phyloP scores from a whole-genome alignment of 2,888 invertebrate genomes.

The Drosophila multiciliata region DNA sequence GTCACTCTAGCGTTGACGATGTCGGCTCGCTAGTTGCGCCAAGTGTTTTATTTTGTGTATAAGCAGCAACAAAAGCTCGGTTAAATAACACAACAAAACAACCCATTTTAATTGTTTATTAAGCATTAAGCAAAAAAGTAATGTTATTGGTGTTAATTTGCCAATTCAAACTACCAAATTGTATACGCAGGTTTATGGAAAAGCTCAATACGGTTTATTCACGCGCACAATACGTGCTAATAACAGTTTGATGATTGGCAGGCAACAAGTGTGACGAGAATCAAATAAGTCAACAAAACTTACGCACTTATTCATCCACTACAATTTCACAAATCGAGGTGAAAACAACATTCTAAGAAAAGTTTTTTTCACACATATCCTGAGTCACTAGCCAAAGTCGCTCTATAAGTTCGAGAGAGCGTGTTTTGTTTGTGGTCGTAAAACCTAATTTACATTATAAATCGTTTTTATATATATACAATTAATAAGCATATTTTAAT shows the following conservation, averaged over 20 bases:
- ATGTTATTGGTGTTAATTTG: conserved; percentile 30
- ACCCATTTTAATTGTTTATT: background rate
- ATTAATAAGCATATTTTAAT: background rate
- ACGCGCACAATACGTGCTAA: conserved; percentile 68
- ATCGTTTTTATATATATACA: background rate
- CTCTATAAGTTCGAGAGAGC: background rate
- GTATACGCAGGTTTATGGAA: conserved; percentile 15
- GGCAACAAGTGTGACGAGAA: conserved; percentile 63
- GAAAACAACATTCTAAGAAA: conserved; percentile 36
- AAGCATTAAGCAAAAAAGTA: conserved; percentile 6
- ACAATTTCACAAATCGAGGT: conserved; percentile 59
- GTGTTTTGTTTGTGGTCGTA: background rate
- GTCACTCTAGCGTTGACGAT: conserved; percentile 3
- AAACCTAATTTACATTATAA: background rate
- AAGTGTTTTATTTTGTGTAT: background rate
- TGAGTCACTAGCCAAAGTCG: conserved; percentile 1
- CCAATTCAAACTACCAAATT: conserved; percentile 14
- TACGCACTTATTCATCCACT: conserved; percentile 6
- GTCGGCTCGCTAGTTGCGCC: background rate
- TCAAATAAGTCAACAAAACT: conserved; percentile 22
- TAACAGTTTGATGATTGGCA: conserved; percentile 54
- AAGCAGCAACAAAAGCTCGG: conserved; percentile 1
- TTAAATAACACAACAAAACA: conserved; percentile 10
- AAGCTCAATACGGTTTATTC: conserved; percentile 51
- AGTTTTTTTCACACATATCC: background rate